Conservation (phyloP, 2,888 invertebrate species). For the Parnassius smintheus region DNA sequence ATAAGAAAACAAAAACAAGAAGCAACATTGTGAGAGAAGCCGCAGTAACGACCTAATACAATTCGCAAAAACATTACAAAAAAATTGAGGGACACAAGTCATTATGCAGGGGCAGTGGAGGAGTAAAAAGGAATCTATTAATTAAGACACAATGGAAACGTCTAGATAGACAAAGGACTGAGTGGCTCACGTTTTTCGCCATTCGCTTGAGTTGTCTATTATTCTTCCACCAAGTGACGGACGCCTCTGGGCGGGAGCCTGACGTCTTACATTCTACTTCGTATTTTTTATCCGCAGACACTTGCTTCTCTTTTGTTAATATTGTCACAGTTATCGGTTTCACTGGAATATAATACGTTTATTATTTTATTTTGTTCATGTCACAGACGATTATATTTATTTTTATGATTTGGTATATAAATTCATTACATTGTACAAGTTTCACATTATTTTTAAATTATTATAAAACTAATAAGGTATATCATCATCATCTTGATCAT, state of each 20-base stretch:
- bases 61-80: conserved; percentile 28
- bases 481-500: too few species aligned
- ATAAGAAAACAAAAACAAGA: conserved; percentile 22
- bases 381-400: neutral
- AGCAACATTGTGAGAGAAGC: conserved; percentile 21
- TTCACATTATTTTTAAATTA: too few species aligned
- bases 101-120: conserved; percentile 37
- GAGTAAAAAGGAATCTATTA: conserved; percentile 62
- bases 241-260: conserved; percentile 92
- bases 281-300: conserved; percentile 92
- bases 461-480: too few species aligned
- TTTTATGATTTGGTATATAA: too few species aligned
- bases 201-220: conserved; percentile 89
- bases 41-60: conserved; percentile 29
- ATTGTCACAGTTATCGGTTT: conserved; percentile 93
- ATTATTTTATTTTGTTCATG: neutral
- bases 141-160: conserved; percentile 56
- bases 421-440: too few species aligned
- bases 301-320: conserved; percentile 89
- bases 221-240: conserved; percentile 95
- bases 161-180: conserved; percentile 44
- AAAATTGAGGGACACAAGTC: conserved; percentile 39
- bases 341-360: conserved; percentile 75
- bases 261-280: conserved; percentile 93
- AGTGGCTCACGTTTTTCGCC: conserved; percentile 87